Evolutionary conservation across 1,140 invertebrate genomes (phyloP), one percentile per base, ranked within the genome.

Genomic region (Anthonomus grandis): DNA sequence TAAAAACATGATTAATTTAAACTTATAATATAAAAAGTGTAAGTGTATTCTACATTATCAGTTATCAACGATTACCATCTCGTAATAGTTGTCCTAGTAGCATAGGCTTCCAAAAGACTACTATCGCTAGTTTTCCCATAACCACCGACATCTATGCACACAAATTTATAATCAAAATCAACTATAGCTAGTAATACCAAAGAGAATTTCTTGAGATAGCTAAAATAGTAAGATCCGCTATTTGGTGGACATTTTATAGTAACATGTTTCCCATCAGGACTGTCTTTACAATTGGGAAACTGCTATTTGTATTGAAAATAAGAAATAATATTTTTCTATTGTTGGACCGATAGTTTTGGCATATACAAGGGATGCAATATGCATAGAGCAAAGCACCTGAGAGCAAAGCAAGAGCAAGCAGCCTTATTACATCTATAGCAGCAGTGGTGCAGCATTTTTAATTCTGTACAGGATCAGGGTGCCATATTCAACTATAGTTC

Each of bases 241-340:
- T 67, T 70, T 9, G 25, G 10, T 38, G 75, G 71, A 17, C 60
- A 65, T 52, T 71, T 64, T 25, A 76, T 71, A 22, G 62, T 55
- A 21, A 77, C 50, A 52, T 79, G 74, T 57, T 77, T 78, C 4
- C 74, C 73, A 62, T 78, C 76, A 8, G 78, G 64, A 24, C 68
- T 68, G 4, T 71, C 72, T 44, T 75, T 22, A 67, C 56, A 64
- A 27, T 64, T 64, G 1, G 62, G 75, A 60, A 75, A 76, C 47
- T 70, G 46, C 64, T 66, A 73, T 38, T 47, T 15, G 34, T 31
- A 56, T 52, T 45, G 57, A 36, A 60, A 74, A 74, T n/a, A 56
- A 34, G 59, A 48, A 57, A 64, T 66, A 52, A 58, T 62, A 67
- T 17, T 47, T 50, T 48, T 68, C 50, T 36, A 2, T 59, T n/a